Percentiles rank a stretch among this genome's conserved stretches.
Evolutionary conservation across 2,113 vertebrate genomes (phyloP).

Genomic region (Oncorhynchus gorbuscha): DNA sequence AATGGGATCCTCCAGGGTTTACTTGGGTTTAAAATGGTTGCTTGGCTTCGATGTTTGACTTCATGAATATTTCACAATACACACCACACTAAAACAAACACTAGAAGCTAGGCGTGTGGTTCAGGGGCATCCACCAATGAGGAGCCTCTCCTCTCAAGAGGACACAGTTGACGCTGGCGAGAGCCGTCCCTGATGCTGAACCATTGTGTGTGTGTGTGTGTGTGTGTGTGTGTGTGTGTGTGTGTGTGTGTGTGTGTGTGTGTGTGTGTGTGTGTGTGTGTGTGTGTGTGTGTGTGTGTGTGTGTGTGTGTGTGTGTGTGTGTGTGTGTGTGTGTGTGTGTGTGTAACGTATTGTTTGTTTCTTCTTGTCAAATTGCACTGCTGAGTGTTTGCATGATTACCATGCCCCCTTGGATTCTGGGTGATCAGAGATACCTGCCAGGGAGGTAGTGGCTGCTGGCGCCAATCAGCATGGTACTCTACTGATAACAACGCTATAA

Average conservation of each 20-base stretch:
- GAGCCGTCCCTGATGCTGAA: neutral
- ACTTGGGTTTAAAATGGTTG: neutral
- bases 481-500: neutral
- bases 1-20: neutral
- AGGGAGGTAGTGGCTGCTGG: neutral
- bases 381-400: too few relatives aligned
- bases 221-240: too few relatives aligned
- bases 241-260: neutral
- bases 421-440: neutral
- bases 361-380: neutral
- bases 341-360: too few relatives aligned
- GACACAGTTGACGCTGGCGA: neutral
- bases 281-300: neutral
- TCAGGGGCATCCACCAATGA: neutral
- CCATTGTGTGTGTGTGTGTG: neutral
- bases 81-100: neutral
- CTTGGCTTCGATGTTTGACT: neutral
- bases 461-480: neutral
- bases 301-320: too few relatives aligned
- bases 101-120: neutral
- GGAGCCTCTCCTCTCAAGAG: neutral
- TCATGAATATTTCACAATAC: neutral
- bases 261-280: neutral
- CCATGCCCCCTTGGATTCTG: neutral
- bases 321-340: too few relatives aligned